Evolutionary conservation across 2,113 vertebrate species (phyloP).

Genomic region (Cyprinus carpio): DNA sequence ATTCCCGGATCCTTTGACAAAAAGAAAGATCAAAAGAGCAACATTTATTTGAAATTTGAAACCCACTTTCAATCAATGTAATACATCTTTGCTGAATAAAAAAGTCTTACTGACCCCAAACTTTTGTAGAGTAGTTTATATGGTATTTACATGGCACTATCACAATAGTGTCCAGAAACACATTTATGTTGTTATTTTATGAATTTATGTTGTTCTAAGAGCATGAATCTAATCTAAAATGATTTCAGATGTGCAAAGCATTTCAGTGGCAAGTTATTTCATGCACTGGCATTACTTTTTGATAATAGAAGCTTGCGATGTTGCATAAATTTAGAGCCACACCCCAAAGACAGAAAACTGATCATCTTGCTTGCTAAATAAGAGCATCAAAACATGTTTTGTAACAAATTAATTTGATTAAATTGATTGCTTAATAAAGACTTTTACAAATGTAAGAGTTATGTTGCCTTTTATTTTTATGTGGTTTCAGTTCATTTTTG

Average conservation of each 20-base stretch:
- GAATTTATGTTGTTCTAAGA: not conserved
- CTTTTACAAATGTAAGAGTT: not conserved
- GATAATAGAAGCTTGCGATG: conserved; percentile 7
- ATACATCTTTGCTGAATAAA: not conserved
- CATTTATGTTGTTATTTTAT: not conserved
- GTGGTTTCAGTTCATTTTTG: not conserved
- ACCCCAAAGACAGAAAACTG: not conserved
- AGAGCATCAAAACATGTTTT: not conserved
- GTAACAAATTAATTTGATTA: not conserved
- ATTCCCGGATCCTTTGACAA: not conserved
- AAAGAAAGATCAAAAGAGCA: not conserved
- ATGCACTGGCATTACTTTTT: conserved; percentile 24
- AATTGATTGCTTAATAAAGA: not conserved
- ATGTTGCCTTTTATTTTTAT: not conserved
- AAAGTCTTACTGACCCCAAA: not conserved
- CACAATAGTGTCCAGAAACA: not conserved
- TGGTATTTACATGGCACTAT: not conserved
- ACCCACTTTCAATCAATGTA: not conserved
- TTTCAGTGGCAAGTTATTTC: conserved; percentile 32
- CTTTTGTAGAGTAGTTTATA: not conserved
- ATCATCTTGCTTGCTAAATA: not conserved
- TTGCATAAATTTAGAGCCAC: conserved; percentile 15
- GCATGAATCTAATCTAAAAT: not conserved
- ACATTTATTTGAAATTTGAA: not conserved
- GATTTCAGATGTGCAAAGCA: not conserved